Evolutionary conservation across 2,797 vertebrate genomes (phyloP).

Genomic region (Eidolon dupreanum): DNA sequence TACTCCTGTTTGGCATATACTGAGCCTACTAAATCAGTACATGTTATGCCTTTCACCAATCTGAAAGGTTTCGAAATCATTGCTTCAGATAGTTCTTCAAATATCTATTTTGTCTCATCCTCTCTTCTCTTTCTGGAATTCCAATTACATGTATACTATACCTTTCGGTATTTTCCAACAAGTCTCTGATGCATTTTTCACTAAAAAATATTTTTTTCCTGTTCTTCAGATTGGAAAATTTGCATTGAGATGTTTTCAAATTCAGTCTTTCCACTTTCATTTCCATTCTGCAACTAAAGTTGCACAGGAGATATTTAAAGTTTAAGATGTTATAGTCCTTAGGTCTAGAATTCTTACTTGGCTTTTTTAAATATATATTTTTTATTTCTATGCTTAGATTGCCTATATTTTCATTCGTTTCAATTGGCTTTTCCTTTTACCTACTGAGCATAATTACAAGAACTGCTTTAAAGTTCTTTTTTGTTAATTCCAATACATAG

Average conservation of each 20-base stretch:
- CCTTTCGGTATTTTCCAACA: background rate
- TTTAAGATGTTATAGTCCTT: background rate
- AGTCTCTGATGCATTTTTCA: background rate
- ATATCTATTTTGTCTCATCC: background rate
- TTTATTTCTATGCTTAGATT: background rate
- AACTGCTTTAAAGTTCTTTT: conserved; percentile 2
- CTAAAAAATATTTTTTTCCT: background rate
- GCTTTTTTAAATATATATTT: background rate
- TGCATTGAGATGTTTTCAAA: background rate
- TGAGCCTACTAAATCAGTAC: background rate
- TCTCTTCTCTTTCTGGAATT: background rate
- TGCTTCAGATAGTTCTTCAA: background rate
- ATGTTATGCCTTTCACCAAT: background rate
- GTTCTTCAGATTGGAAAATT: background rate
- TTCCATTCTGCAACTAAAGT: background rate
- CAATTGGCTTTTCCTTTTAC: conserved; percentile 15
- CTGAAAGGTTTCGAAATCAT: background rate
- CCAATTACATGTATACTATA: background rate
- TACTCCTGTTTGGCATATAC: background rate
- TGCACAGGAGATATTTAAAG: background rate
- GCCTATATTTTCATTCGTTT: background rate
- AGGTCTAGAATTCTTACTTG: background rate
- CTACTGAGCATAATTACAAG: background rate
- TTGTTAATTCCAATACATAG: background rate
- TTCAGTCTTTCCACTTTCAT: background rate